Base-by-base conservation (phyloP, 2,113 vertebrate genomes). In the Symphodus melops region DNA sequence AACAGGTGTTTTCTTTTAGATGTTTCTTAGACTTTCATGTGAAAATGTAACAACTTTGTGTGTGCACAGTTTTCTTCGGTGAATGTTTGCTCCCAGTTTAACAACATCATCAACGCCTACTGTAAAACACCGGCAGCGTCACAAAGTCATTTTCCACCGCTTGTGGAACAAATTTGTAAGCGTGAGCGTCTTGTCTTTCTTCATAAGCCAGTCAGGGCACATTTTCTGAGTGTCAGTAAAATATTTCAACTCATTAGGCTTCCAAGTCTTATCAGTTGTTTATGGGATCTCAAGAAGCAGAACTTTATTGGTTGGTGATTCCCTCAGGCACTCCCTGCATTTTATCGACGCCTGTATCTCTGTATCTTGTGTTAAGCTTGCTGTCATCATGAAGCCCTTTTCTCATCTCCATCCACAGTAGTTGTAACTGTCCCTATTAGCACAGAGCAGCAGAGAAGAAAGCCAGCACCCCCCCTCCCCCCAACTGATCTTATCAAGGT, bases 401-500 rank as follows among this genome's bases (percentile, higher is more conserved):
- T 89, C 85, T 91, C 89, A 87, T 90, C 82, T 88, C 79, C 85
- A 84, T 82, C 86, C 81, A 76, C 77, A 74, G 73, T 76, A 84
- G 88, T 88, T 89, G 90, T 91, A 86, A 83, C 75, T 90, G 86
- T 89, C 89, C 86, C 91, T 89, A 89, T 86, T 92, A 91, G 87
- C 83, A 81, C 79, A 58, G 25, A 79, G 83, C 81, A 68, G 21
- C 75, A 82, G 66, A 77, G 82, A 77, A 88, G 85, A 82, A 90
- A 77, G 77, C 65, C 65, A 73, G 72, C 79, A 68, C 81, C 88
- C 68, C 88, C 75, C 73, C 79, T 65, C 81, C 88, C 68, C 88
- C 75, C 73, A 63, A 60, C 77, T 84, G 93, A 93, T 94, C 84
- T 91, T 93, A 95, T 94, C 94, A 91, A 90, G 91, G 89, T 87